Conservation (phyloP, 64 coral and sea anemone species). For the Actinia equina region DNA sequence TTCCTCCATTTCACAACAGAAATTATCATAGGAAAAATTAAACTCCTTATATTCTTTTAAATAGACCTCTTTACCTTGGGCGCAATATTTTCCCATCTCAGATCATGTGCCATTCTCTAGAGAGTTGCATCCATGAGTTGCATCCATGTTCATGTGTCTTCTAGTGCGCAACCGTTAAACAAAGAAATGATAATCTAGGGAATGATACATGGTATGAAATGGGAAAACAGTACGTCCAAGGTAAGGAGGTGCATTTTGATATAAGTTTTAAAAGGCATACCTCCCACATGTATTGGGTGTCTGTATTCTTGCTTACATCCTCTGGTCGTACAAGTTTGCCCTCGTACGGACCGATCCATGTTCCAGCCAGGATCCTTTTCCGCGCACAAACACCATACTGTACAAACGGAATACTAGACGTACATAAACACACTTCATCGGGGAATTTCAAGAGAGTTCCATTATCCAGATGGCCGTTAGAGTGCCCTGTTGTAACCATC, state of each 20-base stretch:
- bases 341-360: slow-evolving; percentile 98
- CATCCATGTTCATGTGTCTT: no score
- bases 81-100: no score
- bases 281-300: slow-evolving; percentile 99
- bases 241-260: not conserved
- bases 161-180: no score
- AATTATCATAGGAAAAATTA: no score
- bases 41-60: no score
- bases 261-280: slow-evolving; percentile 23
- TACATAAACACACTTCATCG: slow-evolving; percentile 98
- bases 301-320: slow-evolving; percentile 80
- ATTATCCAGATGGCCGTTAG: slow-evolving; percentile 84
- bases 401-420: slow-evolving; percentile 94
- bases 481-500: slow-evolving; percentile 77
- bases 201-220: no score
- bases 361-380: slow-evolving; percentile 82
- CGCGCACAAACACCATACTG: slow-evolving; percentile 90
- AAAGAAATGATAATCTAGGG: no score
- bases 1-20: no score
- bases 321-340: slow-evolving; percentile 95
- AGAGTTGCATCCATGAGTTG: no score
- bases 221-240: not conserved
- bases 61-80: no score
- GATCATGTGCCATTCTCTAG: no score
- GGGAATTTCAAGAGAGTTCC: slow-evolving; percentile 94